Evolutionary conservation across 2,888 invertebrate genomes (phyloP), one percentile per base, ranked within the genome.

Genomic region (Tubulanus polymorphus): DNA sequence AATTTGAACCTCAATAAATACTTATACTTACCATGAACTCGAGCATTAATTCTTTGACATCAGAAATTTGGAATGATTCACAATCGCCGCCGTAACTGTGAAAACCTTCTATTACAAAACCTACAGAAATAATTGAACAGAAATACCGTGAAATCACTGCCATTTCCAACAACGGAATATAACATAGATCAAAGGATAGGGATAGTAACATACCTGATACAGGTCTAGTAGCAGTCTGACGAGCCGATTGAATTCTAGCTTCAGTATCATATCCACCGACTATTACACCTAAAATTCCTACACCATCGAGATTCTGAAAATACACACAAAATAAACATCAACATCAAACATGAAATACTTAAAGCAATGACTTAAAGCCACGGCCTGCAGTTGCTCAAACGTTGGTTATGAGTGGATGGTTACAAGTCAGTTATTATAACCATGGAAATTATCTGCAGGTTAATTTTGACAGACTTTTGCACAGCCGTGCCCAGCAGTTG

Each of bases 31-130:
- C 87, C 72, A 85, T 73, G 60, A 87, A 84, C 72, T 84, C 85
- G 65, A 83, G 78, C 25, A 92, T 81, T 51, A 90, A 78, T 6
- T 83, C 81, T 63, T 83, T 79, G 26, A 90, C 71, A 53, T 84
- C 82, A 3, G 83, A 79, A 63, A 81, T 73, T 2, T 79, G 64
- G 53, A 85, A 76, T 66, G 83, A 74, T 68, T 86, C 80, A 59
- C 84, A 78, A 63, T 84, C 78, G 65, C 85, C 80, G 60, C 89
- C 88, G 70, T 88, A 87, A 67, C 85, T 86, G 65, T 90, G 88
- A 54, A 93, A 83, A 1, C 93, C 93, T 72, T 91, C 90, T 45
- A 94, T 83, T 1, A 91, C 83, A 75, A 87, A 88, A 2, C 93
- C 94, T 74, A 66, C 12, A 59, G 59, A n/a, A 10, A n/a, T 1